Conservation (phyloP, 2,797 vertebrate genomes). For the Lateolabrax maculatus region DNA sequence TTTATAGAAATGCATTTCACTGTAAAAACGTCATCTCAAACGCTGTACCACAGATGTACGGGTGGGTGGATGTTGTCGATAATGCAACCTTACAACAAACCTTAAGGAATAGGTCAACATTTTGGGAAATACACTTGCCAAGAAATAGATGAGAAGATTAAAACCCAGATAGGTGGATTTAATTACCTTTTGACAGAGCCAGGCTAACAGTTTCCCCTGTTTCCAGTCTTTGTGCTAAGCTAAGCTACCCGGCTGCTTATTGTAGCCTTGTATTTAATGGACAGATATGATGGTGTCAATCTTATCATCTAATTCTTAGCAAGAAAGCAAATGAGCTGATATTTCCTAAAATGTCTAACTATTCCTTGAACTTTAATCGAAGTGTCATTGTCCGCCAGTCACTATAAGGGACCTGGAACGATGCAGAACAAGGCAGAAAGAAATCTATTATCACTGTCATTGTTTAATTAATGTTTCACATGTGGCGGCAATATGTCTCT, state of each 20-base stretch:
- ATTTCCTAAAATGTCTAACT: background rate
- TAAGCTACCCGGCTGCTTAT: background rate
- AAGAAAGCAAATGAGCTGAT: background rate
- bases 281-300: background rate
- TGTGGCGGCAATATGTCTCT: slow-evolving; percentile 47
- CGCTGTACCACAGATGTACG: background rate
- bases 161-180: background rate
- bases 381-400: slow-evolving; percentile 5
- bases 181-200: background rate
- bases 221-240: background rate
- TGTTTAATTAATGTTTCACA: slow-evolving; percentile 75
- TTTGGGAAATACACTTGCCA: background rate
- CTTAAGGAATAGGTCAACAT: background rate
- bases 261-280: slow-evolving; percentile 1
- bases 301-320: background rate
- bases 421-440: slow-evolving; percentile 18
- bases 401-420: slow-evolving; percentile 6
- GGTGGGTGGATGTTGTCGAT: background rate
- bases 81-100: slow-evolving; percentile 6
- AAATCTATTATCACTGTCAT: slow-evolving; percentile 58
- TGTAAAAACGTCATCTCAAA: background rate
- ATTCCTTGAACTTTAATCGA: slow-evolving; percentile 9
- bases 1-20: background rate
- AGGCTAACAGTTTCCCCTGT: background rate
- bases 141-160: background rate